Evolutionary conservation across 2,797 vertebrate genomes (phyloP), one percentile per base, ranked within the genome.

Genomic region (Ambastaia sidthimunki): DNA sequence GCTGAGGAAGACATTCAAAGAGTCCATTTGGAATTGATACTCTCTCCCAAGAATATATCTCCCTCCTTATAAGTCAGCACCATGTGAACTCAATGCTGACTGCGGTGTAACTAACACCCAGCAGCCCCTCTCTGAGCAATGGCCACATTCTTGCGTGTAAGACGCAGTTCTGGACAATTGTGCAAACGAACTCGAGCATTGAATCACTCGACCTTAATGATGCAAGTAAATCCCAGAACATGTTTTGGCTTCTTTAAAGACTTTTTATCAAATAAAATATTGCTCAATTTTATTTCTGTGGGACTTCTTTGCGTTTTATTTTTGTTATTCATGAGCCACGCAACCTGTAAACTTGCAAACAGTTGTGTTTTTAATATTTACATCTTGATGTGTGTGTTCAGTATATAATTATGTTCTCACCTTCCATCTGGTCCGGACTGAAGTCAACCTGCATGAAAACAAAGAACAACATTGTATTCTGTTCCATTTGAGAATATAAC

Each of bases 11-110:
- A 82, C 89, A 90, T 92, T 90, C 90, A 91, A 90, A 90, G 89
- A 87, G 54, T 89, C 80, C 85, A 86, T 90, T 90, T 92, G 92
- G 91, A 93, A 94, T 92, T 87, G 91, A 94, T 88, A 93, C 18
- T 18, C 88, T 86, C 91, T 90, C 92, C 92, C 86, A 89, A 92
- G 91, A 93, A 94, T 92, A 92, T 90, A 91, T 92, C 90, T 86
- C 86, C 89, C 23, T 91, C 91, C 94, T 89, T 93, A 93, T 92
- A 94, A 94, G 93, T 86, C 92, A 93, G 82, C 83, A 74, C 83
- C 79, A 82, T 85, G 87, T 80, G 84, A 90, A 82, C 84, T 70
- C 88, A 87, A 90, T 92, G 93, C 93, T 95, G 94, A 95, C 90
- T 82, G 76, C 81, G 41, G 87, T 11, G 80, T 90, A 92, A 91